Percentiles rank a stretch among this genome's conserved stretches.
Conservation (phyloP, 2,113 vertebrate species). For the Lophura nycthemera region DNA sequence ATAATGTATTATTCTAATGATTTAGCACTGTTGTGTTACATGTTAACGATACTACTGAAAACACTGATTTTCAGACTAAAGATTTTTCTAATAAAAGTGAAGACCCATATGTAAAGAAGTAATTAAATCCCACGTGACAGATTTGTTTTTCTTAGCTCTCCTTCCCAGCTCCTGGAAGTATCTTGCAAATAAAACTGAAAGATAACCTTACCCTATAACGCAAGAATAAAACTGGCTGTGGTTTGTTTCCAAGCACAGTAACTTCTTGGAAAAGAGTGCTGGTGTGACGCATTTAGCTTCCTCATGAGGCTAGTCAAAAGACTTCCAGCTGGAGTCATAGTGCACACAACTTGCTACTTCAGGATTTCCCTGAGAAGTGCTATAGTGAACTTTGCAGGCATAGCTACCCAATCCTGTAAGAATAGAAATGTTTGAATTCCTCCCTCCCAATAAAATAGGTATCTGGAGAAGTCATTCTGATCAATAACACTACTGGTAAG, state of each 20-base stretch:
- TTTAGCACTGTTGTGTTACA: not conserved
- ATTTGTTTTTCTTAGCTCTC: not conserved
- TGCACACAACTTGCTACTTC: not conserved
- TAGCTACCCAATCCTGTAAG: not conserved
- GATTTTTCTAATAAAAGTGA: not conserved
- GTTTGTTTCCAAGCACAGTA: not conserved
- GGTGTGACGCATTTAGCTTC: not conserved
- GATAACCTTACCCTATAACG: not conserved
- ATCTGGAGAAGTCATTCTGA: not conserved
- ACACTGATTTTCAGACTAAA: not conserved
- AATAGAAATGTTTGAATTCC: not conserved
- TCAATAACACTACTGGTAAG: not conserved
- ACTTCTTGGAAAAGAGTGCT: not conserved
- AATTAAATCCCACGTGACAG: not conserved
- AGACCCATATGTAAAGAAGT: fast-evolving
- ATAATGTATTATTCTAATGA: not conserved
- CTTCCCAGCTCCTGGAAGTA: not conserved
- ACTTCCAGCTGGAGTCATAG: fast-evolving
- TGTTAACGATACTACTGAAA: not conserved
- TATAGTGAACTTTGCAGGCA: not conserved
- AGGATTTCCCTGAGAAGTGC: not conserved
- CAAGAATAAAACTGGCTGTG: not conserved
- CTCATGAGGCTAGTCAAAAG: not conserved
- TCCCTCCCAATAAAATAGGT: too few species aligned
- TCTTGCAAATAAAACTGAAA: not conserved